Evolutionary conservation across 1,140 invertebrate genomes (phyloP), one percentile per base, ranked within the genome.

Genomic region (Gonioctena quinquepunctata): DNA sequence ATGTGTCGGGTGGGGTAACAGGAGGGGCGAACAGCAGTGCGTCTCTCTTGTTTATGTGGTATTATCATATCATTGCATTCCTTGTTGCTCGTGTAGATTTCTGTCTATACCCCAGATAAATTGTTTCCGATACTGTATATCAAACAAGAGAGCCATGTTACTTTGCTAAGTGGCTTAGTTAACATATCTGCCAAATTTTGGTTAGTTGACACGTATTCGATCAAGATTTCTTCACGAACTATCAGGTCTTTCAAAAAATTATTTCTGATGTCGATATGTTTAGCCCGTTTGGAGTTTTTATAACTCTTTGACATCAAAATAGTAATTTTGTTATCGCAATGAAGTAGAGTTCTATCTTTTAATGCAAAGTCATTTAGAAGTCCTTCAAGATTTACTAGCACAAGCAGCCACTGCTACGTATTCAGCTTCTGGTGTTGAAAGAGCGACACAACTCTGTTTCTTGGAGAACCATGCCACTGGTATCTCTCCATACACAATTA

Each of bases 371-470:
- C 23, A 27, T 21, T 25, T 54, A 54, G n/a, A 33, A 56, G 16
- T 54, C 62, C 42, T 64, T 66, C 56, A n/a, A 66, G 13, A 26
- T 66, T 56, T n/a, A 66, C 8, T 11, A 56, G 50, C 50, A 11
- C 19, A 7, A 16, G 48, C 23, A 21, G 64, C 50, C 56, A 23
- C 25, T 13, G 50, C 22, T 11, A 66, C 50, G 18, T 56, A 66
- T 54, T 66, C 25, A 11, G 49, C 16, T 27, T 66, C 50, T 18
- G 64, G 11, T 13, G 23, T 66, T 4, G 23, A 56, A 25, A 56
- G 49, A 13, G 64, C 64, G 13, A 66, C 50, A 28, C 25, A 54
- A 3, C 13, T 54, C 56, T 54, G 64, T 16, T 66, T 66, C 26
- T 22, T 66, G 11, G 50, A 56, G 50, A 27, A 33, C 26, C 50